These are phyloP conservation scores for Colostygia pectinataria DNA, from an alignment of 2,888 invertebrate species.

Conservation along the genomic window DNA sequence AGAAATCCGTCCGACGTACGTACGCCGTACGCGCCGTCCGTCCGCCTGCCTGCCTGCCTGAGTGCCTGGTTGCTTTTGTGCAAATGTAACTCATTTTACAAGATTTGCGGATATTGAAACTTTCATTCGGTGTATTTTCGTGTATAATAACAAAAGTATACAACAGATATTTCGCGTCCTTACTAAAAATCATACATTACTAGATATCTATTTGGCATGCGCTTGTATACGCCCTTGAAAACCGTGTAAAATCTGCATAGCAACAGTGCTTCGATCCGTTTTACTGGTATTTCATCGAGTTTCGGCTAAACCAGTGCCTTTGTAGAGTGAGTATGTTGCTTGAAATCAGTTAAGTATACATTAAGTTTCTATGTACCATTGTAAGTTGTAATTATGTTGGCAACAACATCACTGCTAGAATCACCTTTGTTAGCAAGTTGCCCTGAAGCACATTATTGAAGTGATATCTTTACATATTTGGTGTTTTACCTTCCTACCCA, in stretches of 20 bases:
- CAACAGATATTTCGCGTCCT: neutral
- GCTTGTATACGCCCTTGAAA: slow-evolving; percentile 76
- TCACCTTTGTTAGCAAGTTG: slow-evolving; percentile 25
- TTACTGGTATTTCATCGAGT: slow-evolving; percentile 59
- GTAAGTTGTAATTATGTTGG: too few species aligned
- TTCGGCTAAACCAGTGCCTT: slow-evolving; percentile 57
- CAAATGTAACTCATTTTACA: slow-evolving; percentile 9
- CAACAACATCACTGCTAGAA: slow-evolving; percentile 1
- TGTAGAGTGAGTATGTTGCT: slow-evolving; percentile 58
- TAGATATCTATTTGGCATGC: slow-evolving; percentile 36
- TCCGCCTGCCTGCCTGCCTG: too few species aligned
- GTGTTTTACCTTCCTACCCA: too few species aligned
- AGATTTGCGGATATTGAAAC: slow-evolving; percentile 7
- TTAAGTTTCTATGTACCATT: neutral
- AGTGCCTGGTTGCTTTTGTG: too few species aligned
- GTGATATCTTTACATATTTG: neutral
- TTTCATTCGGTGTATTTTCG: slow-evolving; percentile 1
- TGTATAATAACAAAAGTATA: neutral
- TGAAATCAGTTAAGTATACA: neutral
- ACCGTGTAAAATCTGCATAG: slow-evolving; percentile 75
- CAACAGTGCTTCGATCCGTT: slow-evolving; percentile 70
- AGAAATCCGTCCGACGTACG: too few species aligned
- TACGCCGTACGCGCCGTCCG: too few species aligned
- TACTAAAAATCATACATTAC: neutral
- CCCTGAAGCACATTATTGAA: neutral